These are phyloP conservation scores for Toxotes chatareus DNA, from an alignment of 2,113 vertebrate genomes.

Conservation along the genomic window DNA sequence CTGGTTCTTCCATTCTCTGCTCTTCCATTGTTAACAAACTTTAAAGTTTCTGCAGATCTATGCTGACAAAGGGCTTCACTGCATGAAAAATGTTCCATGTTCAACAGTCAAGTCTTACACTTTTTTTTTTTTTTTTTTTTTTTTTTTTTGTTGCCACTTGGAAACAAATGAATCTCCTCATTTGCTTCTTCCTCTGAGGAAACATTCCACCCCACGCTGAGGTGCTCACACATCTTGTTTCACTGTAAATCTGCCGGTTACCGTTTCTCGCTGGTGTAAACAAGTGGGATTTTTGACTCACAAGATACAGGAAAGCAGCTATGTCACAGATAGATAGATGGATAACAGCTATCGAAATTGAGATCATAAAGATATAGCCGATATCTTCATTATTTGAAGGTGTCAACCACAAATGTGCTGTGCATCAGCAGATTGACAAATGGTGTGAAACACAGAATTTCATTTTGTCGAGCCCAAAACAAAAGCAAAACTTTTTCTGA, in stretches of 20 bases:
- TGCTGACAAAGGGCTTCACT: neutral
- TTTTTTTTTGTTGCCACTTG: conserved; percentile 1
- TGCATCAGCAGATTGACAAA: neutral
- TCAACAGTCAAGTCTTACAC: rapidly evolving
- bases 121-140: neutral
- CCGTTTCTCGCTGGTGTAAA: neutral
- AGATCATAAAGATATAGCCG: too few species aligned
- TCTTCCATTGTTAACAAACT: neutral
- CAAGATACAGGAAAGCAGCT: neutral
- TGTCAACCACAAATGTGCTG: conserved; percentile 43
- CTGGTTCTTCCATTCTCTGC: conserved; percentile 1
- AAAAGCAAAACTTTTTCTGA: neutral
- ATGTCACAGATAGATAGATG: too few species aligned
- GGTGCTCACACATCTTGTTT: neutral
- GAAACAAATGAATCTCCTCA: neutral
- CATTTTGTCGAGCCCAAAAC: neutral
- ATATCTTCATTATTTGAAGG: neutral
- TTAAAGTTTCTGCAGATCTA: neutral
- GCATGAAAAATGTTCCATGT: neutral
- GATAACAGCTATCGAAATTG: neutral
- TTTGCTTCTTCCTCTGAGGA: neutral
- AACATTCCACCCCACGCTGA: neutral
- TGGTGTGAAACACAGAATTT: neutral
- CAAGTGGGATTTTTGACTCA: neutral
- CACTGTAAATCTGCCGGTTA: neutral